These are phyloP conservation scores for Sylvia borin DNA, from an alignment of 2,797 vertebrate species.

Conservation along the genomic window DNA sequence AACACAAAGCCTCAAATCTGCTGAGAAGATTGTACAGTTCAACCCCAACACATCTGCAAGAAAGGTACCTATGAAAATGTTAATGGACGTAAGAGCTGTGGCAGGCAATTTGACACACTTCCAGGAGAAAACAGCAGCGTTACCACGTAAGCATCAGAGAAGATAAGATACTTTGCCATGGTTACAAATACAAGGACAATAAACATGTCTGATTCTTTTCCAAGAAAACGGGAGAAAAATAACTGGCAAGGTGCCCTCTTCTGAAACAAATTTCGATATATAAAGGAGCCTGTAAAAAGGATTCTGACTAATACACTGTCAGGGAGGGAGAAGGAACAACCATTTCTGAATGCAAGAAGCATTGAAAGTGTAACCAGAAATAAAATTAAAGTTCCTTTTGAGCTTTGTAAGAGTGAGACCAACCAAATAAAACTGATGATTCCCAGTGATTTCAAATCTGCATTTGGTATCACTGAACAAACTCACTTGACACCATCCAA, in stretches of 20 bases:
- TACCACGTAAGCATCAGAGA: neutral
- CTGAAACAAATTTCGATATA: conserved; percentile 19
- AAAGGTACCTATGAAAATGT: conserved; percentile 29
- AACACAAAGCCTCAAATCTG: conserved; percentile 1
- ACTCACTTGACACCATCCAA: neutral
- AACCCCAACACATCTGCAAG: neutral
- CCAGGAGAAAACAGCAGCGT: conserved; percentile 12
- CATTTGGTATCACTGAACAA: neutral
- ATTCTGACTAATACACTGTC: neutral
- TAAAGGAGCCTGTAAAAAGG: neutral
- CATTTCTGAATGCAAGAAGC: neutral
- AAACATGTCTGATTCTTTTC: conserved; percentile 18
- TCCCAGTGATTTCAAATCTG: neutral
- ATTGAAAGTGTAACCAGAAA: neutral
- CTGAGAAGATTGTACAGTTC: neutral
- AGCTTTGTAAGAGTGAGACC: neutral
- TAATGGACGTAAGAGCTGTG: conserved; percentile 27
- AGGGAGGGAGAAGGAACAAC: neutral
- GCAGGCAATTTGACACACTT: conserved; percentile 50
- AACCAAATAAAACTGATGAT: neutral
- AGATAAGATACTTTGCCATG: conserved; percentile 46
- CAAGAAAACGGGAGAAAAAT: conserved; percentile 20
- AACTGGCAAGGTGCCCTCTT: conserved; percentile 9
- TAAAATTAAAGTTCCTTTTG: neutral
- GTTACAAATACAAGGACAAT: conserved; percentile 45